Evolutionary conservation across 2,797 vertebrate genomes (phyloP).

Genomic region (Dermochelys coriacea): DNA sequence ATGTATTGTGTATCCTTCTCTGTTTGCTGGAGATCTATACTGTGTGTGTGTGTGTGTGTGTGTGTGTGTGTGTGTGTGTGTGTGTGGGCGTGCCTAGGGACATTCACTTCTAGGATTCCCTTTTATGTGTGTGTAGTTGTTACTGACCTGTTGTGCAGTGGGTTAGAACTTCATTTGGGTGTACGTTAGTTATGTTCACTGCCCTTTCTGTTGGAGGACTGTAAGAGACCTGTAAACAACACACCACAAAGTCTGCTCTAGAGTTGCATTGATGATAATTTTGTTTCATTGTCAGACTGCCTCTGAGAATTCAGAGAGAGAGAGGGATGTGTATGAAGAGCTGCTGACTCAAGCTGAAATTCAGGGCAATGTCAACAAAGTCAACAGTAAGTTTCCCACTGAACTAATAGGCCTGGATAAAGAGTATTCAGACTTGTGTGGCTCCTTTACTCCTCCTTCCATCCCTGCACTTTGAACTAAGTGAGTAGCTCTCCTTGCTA

Average conservation of each 20-base stretch:
- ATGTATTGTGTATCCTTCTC: background rate
- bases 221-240: background rate
- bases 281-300: constrained; percentile 79
- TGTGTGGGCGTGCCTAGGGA: background rate
- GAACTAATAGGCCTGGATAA: background rate
- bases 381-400: constrained; percentile 88
- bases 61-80: background rate
- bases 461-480: background rate
- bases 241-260: background rate
- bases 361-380: constrained; percentile 96
- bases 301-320: constrained; percentile 87
- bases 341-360: constrained; percentile 98
- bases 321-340: constrained; percentile 96
- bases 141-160: background rate
- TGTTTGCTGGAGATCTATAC: background rate
- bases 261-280: constrained; percentile 28
- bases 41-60: background rate
- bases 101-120: background rate
- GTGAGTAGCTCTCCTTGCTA: background rate
- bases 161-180: fast-evolving
- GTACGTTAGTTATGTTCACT: background rate
- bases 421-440: background rate
- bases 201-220: background rate
- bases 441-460: background rate
- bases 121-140: background rate